phyloP scores from a whole-genome alignment of 2,888 invertebrate genomes.

The Pyrrhia umbra region DNA sequence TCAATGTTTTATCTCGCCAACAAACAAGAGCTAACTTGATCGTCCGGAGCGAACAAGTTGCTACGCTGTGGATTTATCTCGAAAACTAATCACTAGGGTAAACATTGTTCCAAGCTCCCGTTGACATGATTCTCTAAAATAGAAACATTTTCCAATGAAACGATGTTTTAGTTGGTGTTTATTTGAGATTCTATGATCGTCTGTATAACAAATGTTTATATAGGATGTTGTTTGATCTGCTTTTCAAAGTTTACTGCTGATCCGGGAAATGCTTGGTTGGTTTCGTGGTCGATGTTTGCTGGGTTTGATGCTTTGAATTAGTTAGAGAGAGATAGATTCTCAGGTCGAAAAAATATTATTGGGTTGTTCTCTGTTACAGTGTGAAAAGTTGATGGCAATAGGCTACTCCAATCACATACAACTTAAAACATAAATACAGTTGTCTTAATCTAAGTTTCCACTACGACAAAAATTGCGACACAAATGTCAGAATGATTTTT shows the following conservation, averaged over 20 bases:
- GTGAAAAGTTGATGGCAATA: no score
- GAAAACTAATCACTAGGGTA: conserved; percentile 71
- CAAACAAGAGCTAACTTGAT: conserved; percentile 69
- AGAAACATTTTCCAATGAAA: conserved; percentile 58
- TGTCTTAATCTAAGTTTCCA: no score
- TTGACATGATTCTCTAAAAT: conserved; percentile 60
- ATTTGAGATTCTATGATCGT: conserved; percentile 21
- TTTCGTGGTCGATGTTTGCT: no score
- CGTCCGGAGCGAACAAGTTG: conserved; percentile 61
- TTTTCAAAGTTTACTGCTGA: conserved; percentile 5
- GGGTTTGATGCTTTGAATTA: no score
- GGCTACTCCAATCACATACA: no score
- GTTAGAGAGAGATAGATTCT: no score
- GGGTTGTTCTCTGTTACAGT: no score
- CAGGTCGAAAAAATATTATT: no score
- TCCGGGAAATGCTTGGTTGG: neutral
- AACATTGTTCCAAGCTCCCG: conserved; percentile 67
- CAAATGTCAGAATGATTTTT: no score
- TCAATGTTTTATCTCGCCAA: conserved; percentile 59
- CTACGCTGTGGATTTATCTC: conserved; percentile 65
- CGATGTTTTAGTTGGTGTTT: conserved; percentile 44
- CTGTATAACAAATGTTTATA: conserved; percentile 5
- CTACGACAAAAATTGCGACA: no score
- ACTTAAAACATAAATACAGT: no score
- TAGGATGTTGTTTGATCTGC: neutral